phyloP scores from a whole-genome alignment of 2,888 invertebrate species.

The Thecocarcelia acutangulata region DNA sequence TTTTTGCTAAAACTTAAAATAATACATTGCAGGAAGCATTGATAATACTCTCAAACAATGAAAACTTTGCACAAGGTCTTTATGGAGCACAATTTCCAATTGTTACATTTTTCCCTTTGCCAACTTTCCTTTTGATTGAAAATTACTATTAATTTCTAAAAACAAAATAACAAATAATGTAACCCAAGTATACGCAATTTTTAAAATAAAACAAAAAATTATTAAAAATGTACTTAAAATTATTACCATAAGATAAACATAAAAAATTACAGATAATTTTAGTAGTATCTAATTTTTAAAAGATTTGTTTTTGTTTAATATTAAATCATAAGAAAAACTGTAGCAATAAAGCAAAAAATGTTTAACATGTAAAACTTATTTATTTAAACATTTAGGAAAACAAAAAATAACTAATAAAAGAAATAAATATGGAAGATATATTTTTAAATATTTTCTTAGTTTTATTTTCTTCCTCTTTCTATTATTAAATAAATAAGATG shows the following conservation, averaged over 20 bases:
- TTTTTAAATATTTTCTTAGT: no score
- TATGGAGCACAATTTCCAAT: constrained; percentile 34
- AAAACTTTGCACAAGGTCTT: no score
- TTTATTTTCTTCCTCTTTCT: no score
- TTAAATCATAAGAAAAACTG: constrained; percentile 6
- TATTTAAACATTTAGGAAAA: constrained; percentile 3
- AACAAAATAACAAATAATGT: constrained; percentile 55
- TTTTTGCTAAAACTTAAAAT: no score
- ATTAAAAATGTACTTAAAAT: constrained; percentile 24
- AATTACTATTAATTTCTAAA: neutral
- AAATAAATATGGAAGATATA: neutral
- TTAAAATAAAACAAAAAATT: constrained; percentile 47
- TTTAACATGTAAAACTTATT: constrained; percentile 53
- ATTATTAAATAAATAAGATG: neutral
- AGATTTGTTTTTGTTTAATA: constrained; percentile 18
- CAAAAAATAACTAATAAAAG: constrained; percentile 14
- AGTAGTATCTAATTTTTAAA: constrained; percentile 35
- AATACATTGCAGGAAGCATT: no score
- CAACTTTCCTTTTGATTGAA: no score
- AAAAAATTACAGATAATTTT: constrained; percentile 27
- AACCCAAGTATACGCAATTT: constrained; percentile 78
- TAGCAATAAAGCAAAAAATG: constrained; percentile 53
- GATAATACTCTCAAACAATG: no score
- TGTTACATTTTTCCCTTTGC: neutral
- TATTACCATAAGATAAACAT: constrained; percentile 13